Evolutionary conservation across 2,797 vertebrate species (phyloP).

Genomic region (Syngnathus rostellatus): DNA sequence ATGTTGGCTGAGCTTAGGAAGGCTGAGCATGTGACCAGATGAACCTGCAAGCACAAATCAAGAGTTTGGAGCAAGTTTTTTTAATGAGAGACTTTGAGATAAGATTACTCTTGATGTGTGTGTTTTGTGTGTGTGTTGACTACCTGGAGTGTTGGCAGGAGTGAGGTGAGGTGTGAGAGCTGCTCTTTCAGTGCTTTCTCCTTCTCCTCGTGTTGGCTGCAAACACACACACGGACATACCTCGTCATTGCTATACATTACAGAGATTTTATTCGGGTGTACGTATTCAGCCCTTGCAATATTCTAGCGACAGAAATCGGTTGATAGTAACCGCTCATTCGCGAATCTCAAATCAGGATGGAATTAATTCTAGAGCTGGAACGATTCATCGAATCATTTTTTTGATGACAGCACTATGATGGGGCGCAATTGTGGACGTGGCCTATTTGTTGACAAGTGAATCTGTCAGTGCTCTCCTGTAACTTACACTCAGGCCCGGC

Average conservation of each 20-base stretch:
- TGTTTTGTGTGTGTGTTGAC: not conserved
- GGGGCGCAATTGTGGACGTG: not conserved
- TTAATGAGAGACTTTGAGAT: too few species aligned
- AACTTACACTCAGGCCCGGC: conserved; percentile 39
- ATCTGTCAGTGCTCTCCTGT: conserved; percentile 49
- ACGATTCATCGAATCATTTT: too few species aligned
- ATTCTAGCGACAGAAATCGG: too few species aligned
- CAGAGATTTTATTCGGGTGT: too few species aligned
- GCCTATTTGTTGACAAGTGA: conserved; percentile 38
- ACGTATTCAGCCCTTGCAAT: too few species aligned
- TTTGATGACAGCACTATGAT: too few species aligned
- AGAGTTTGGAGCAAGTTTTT: not conserved
- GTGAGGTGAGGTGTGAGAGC: conserved; percentile 76
- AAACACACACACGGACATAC: conserved; percentile 10
- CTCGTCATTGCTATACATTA: too few species aligned
- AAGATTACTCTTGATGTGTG: not conserved
- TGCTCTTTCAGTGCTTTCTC: conserved; percentile 86
- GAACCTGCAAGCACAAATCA: conserved; percentile 63
- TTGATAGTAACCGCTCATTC: too few species aligned
- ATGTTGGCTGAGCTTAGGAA: conserved; percentile 88
- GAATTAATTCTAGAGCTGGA: too few species aligned
- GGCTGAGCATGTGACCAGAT: conserved; percentile 84
- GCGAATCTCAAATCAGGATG: too few species aligned
- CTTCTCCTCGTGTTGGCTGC: conserved; percentile 86
- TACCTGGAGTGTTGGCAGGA: conserved; percentile 78